A percentile compares a stretch with the other conserved stretches of the same genome.
Evolutionary conservation across 2,113 vertebrate species (phyloP).

Genomic region (Anguilla japonica): DNA sequence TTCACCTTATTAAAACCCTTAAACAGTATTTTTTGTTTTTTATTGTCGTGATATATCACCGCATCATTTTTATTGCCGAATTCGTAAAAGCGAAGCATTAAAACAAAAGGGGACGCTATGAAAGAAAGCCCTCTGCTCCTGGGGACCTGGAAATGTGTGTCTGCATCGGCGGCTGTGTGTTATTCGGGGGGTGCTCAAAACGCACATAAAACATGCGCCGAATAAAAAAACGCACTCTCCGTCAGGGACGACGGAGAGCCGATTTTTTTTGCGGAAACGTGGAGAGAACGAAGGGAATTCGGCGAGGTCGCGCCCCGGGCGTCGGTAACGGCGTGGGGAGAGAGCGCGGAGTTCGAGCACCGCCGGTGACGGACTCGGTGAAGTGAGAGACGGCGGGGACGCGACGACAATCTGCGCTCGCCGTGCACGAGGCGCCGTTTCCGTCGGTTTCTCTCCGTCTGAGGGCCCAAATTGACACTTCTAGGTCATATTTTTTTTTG

Average conservation of each 20-base stretch:
- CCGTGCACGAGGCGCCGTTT: too few species aligned
- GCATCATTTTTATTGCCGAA: not conserved
- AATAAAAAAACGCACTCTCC: not conserved
- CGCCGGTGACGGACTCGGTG: constrained; percentile 13
- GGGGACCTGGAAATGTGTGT: not conserved
- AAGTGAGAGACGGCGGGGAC: not conserved
- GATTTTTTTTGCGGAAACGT: constrained; percentile 31
- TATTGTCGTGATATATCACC: not conserved
- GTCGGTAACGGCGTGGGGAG: constrained; percentile 25
- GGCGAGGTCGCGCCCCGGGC: constrained; percentile 38
- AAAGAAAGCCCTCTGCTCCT: not conserved
- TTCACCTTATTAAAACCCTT: not conserved
- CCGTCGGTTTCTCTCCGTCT: too few species aligned
- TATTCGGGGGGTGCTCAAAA: not conserved
- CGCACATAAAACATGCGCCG: not conserved
- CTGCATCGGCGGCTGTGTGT: not conserved
- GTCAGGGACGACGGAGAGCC: constrained; percentile 16
- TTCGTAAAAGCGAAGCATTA: not conserved
- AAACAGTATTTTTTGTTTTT: not conserved
- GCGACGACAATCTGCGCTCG: too few species aligned
- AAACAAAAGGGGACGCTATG: not conserved
- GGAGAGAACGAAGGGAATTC: constrained; percentile 34
- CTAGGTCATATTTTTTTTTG: too few species aligned
- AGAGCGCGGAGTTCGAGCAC: constrained; percentile 15
- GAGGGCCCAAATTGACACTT: too few species aligned